A percentile compares a stretch with the other conserved stretches of the same genome.
These are phyloP conservation scores for Fregata magnificens DNA, from an alignment of 2,113 vertebrate genomes.

Conservation along the genomic window DNA sequence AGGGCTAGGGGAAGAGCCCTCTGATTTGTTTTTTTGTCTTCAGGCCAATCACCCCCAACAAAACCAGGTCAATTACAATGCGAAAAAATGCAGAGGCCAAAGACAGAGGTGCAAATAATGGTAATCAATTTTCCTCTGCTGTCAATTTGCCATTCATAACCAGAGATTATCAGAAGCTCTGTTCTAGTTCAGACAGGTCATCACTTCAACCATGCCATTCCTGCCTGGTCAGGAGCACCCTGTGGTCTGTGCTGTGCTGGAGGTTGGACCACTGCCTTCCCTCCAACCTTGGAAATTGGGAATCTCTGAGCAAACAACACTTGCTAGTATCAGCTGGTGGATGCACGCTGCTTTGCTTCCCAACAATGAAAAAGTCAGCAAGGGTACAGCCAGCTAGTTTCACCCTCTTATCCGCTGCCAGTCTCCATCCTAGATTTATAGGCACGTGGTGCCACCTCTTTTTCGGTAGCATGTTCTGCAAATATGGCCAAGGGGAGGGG, in stretches of 20 bases:
- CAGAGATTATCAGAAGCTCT: neutral
- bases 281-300: neutral
- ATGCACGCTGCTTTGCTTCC: neutral
- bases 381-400: neutral
- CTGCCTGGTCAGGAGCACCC: neutral
- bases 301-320: neutral
- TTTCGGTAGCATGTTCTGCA: neutral
- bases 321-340: neutral
- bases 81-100: neutral
- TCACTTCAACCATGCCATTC: neutral
- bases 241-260: neutral
- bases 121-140: neutral
- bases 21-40: neutral
- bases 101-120: neutral
- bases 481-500: slow-evolving; percentile 27
- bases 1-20: neutral
- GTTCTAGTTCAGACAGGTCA: neutral
- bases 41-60: neutral
- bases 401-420: neutral
- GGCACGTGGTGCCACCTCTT: neutral
- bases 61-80: neutral
- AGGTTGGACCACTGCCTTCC: neutral
- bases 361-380: neutral
- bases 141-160: neutral
- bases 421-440: slow-evolving; percentile 1